Percentiles rank a stretch among this genome's conserved stretches.
These are phyloP conservation scores for Monochamus alternatus DNA, from an alignment of 2,888 invertebrate genomes.

Conservation along the genomic window DNA sequence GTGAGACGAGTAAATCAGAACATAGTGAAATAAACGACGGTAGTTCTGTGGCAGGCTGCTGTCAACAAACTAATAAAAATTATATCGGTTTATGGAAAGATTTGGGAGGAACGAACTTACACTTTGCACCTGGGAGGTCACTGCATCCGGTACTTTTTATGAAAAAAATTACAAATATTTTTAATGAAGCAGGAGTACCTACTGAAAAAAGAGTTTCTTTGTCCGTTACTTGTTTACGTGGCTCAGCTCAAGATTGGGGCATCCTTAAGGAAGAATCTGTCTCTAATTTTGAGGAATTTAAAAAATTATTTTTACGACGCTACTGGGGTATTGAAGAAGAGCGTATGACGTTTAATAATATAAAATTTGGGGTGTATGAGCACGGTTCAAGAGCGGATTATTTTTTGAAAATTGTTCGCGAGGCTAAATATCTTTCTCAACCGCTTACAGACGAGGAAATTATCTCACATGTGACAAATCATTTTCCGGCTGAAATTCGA, in stretches of 20 bases:
- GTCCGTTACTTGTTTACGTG: constrained; percentile 30
- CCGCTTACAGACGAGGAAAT: neutral
- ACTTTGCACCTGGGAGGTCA: constrained; percentile 21
- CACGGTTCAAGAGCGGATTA: constrained; percentile 33
- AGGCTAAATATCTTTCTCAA: constrained; percentile 29
- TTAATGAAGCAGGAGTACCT: constrained; percentile 41
- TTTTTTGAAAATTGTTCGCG: constrained; percentile 33
- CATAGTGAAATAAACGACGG: neutral
- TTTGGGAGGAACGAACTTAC: constrained; percentile 16
- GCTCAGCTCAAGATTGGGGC: constrained; percentile 42
- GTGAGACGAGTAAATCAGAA: no score
- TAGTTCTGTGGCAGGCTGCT: neutral
- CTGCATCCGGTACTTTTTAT: constrained; percentile 39
- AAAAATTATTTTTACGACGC: constrained; percentile 30
- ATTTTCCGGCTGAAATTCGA: neutral
- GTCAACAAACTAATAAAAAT: neutral
- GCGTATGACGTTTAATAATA: constrained; percentile 28
- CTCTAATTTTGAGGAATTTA: constrained; percentile 27
- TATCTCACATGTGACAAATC: no score
- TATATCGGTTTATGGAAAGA: neutral
- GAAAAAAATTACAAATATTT: constrained; percentile 31
- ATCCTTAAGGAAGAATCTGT: constrained; percentile 34
- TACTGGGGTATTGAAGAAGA: constrained; percentile 41
- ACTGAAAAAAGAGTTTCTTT: constrained; percentile 27
- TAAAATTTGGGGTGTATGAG: constrained; percentile 36